Evolutionary conservation across 2,113 vertebrate genomes (phyloP).

Genomic region (Nycticorax nycticorax): DNA sequence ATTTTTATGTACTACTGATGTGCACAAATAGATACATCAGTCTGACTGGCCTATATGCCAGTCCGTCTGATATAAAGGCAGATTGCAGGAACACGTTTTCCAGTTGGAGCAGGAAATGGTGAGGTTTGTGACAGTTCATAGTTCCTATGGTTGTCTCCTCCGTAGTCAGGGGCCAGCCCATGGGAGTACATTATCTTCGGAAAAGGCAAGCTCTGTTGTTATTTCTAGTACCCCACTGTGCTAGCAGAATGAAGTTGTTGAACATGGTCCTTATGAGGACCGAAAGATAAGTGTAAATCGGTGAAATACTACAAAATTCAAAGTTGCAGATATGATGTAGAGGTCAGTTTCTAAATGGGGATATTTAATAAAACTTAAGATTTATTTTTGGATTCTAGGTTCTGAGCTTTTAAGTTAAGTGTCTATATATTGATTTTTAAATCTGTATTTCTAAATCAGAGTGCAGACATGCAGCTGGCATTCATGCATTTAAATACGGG

Average conservation of each 20-base stretch:
- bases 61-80: neutral
- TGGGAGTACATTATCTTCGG: neutral
- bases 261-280: neutral
- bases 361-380: neutral
- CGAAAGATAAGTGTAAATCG: neutral
- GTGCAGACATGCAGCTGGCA: neutral
- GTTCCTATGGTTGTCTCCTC: neutral
- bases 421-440: neutral
- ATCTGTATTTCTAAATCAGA: neutral
- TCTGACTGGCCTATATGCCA: neutral
- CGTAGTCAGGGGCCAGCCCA: neutral
- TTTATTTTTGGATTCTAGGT: neutral
- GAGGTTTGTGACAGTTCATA: neutral
- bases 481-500: neutral
- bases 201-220: neutral
- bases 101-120: neutral
- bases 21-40: neutral
- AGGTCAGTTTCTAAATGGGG: neutral
- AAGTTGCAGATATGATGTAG: neutral
- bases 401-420: neutral
- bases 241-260: neutral
- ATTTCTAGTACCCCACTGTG: neutral
- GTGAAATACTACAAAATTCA: neutral
- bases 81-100: neutral
- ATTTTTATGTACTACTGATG: neutral